Percentiles rank a stretch among this genome's conserved stretches.
Conservation (phyloP, 2,888 invertebrate species). For the Polia nebulosa region DNA sequence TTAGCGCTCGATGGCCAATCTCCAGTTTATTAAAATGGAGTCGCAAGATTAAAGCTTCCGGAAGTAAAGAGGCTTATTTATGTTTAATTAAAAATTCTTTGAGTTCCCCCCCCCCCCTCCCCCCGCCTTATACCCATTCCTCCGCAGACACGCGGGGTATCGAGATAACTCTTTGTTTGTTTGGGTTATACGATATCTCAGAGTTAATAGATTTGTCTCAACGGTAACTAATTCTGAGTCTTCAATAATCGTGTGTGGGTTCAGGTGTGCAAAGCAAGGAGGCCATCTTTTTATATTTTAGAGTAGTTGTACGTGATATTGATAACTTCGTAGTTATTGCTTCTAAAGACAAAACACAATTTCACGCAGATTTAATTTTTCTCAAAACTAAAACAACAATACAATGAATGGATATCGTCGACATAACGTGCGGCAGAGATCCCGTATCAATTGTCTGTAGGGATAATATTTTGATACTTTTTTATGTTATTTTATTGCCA, state of each 20-base stretch:
- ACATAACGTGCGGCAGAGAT: neutral
- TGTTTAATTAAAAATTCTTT: slow-evolving; percentile 63
- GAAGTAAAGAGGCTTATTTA: slow-evolving; percentile 50
- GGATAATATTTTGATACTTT: slow-evolving; percentile 1
- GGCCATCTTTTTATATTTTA: neutral
- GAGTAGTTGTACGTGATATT: slow-evolving; percentile 5
- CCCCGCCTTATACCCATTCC: neutral
- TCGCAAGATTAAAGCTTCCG: slow-evolving; percentile 49
- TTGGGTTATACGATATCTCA: slow-evolving; percentile 25
- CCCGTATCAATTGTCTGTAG: slow-evolving; percentile 8
- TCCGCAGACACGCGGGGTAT: neutral
- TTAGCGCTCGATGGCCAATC: slow-evolving; percentile 10
- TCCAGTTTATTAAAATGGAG: slow-evolving; percentile 42
- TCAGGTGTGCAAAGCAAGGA: neutral
- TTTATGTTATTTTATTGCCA: neutral
- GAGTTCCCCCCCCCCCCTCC: neutral
- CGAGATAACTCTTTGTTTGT: slow-evolving; percentile 36
- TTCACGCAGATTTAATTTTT: slow-evolving; percentile 22
- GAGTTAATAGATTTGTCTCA: slow-evolving; percentile 19
- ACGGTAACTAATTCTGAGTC: neutral
- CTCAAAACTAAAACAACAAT: neutral
- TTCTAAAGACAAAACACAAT: slow-evolving; percentile 9
- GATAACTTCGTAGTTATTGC: slow-evolving; percentile 1
- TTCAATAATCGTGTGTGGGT: slow-evolving; percentile 6
- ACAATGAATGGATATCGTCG: neutral